Evolutionary conservation across 2,113 vertebrate genomes (phyloP).

Genomic region (Alethe diademata): DNA sequence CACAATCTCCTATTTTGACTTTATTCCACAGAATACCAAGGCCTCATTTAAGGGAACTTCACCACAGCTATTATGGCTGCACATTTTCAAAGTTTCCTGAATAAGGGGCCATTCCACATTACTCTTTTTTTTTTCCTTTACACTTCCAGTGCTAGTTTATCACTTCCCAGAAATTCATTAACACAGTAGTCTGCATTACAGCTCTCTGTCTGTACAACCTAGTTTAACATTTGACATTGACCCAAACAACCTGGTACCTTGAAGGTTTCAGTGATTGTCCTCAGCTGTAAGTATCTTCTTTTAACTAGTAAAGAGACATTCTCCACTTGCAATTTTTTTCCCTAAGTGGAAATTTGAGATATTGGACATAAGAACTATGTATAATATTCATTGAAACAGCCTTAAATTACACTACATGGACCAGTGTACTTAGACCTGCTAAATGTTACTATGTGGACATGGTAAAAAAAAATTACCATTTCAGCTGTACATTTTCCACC

Average conservation of each 20-base stretch:
- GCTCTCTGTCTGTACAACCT: neutral
- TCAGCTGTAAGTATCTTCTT: neutral
- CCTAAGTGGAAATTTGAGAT: neutral
- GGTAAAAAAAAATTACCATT: neutral
- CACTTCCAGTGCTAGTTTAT: constrained; percentile 6
- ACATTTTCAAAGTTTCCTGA: constrained; percentile 60
- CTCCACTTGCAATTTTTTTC: neutral
- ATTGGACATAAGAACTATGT: neutral
- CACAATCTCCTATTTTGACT: constrained; percentile 46
- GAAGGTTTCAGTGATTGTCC: neutral
- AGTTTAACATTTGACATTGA: neutral
- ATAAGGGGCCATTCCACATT: constrained; percentile 16
- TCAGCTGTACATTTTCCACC: neutral
- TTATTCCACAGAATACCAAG: constrained; percentile 44
- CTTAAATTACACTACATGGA: neutral
- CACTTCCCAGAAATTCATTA: constrained; percentile 40
- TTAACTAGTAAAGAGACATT: neutral
- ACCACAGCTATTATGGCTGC: constrained; percentile 39
- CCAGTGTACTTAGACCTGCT: neutral
- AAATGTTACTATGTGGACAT: neutral
- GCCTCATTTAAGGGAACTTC: constrained; percentile 52
- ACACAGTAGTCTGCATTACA: neutral
- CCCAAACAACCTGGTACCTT: neutral
- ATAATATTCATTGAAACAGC: neutral
- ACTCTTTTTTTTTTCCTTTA: constrained; percentile 39